Base-by-base conservation (phyloP, 1,140 invertebrate genomes). In the Oedothorax gibbosus region DNA sequence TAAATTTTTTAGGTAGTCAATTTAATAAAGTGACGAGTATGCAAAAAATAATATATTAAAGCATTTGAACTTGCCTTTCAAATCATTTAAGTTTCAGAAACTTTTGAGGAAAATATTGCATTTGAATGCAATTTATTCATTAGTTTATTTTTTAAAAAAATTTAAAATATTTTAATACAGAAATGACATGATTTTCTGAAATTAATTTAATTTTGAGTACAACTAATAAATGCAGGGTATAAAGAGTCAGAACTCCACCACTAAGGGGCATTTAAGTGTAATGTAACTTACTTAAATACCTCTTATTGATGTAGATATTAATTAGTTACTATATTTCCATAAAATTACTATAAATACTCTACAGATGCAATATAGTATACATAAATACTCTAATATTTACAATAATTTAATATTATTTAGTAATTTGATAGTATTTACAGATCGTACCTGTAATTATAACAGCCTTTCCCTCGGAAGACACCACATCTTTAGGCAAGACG, bases 401-500 rank as follows among this genome's bases (percentile, higher is more conserved):
- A 35, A 35, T 35, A 2, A 35, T 35, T 35, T 35, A 35, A 35
- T 35, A 35, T 35, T 35, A 35, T 35, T 2, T 62, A 62, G 6
- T 3, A 18, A 3, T 62, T 2, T 62, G 6, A 62, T 62, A 3
- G 57, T 6, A 15, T 62, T 2, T 15, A 62, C n/a, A 12, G 2
- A 11, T 20, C 60, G 20, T 76, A 83, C 81, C 81, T 65, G 81
- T 83, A 12, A 83, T 83, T 35, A 83, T 14, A 18, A 83, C 81
- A 15, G 81, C 81, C 50, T 83, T 83, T 18, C 56, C 68, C 10
- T 15, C 50, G 7, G 81, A 50, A 8, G 35, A 53, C 15, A 83
- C 81, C 35, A 56, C 21, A 14, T 56, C 20, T 35, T 76, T 75
- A 0, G 81, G 81, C 14, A 83, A 7, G 10, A 57, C 20, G 0